Percentiles rank a stretch among this genome's conserved stretches.
Evolutionary conservation across 2,888 invertebrate genomes (phyloP).

Genomic region (Drosophila nr. perissopoda): DNA sequence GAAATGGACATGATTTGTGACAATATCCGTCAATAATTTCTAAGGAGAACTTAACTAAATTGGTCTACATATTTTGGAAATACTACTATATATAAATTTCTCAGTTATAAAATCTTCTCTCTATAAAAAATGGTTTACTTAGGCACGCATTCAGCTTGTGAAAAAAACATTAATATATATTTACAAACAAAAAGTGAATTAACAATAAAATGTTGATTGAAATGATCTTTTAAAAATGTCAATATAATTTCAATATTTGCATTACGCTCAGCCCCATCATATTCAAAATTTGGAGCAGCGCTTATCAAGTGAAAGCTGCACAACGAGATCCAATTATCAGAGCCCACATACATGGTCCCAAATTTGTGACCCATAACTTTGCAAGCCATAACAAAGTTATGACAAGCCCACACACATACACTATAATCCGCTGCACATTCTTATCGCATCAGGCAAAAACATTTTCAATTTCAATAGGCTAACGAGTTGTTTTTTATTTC

Average conservation of each 20-base stretch:
- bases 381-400: constrained; percentile 48
- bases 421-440: constrained; percentile 60
- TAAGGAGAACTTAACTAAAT: background rate
- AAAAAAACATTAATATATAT: background rate
- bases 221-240: background rate
- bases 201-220: background rate
- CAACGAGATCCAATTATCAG: constrained; percentile 53
- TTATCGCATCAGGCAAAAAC: constrained; percentile 73
- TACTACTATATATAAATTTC: background rate
- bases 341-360: constrained; percentile 45
- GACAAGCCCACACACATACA: constrained; percentile 16
- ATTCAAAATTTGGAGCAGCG: constrained; percentile 9
- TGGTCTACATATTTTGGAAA: background rate
- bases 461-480: constrained; percentile 79
- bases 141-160: background rate
- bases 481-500: constrained; percentile 68
- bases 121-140: background rate
- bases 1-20: background rate
- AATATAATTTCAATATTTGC: background rate
- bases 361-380: constrained; percentile 59
- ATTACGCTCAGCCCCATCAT: background rate
- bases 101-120: too few relatives aligned
- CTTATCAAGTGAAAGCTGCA: constrained; percentile 31
- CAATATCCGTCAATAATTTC: too few relatives aligned
- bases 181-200: background rate